Evolutionary conservation across 92 coral and sea anemone genomes (phyloP), one percentile per base, ranked within the genome.

Genomic region (Phenganax stokvisi): DNA sequence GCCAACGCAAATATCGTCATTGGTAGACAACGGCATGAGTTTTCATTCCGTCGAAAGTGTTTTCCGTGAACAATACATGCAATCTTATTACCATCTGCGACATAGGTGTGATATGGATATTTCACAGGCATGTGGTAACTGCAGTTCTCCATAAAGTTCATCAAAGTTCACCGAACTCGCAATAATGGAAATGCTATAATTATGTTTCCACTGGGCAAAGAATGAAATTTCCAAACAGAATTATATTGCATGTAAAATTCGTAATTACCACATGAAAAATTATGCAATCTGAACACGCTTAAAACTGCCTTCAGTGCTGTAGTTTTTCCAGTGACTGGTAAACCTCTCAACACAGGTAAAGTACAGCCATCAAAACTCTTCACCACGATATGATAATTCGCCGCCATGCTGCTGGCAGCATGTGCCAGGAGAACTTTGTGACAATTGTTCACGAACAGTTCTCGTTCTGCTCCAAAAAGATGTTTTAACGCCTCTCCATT

Each of bases 301-400:
- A 83, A 12, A 6, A 47, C 82, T 10, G 86, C 86, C 68, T 75
- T 75, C 0, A 75, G n/a, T 0, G 86, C 86, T 1, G 75, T 83
- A 10, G 75, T 83, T 56, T 83, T 83, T 17, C 86, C 86, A 63
- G 81, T 74, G 9, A 83, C 82, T 59, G 82, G 86, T 2, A 59
- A 76, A 9, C 88, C 88, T 66, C 79, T 71, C 0, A 88, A 27
- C 4, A 88, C 75, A 8, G 87, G 85, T 0, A 52, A 54, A 6
- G 89, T 37, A 67, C 91, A 88, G 17, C 91, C 91, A 74, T 88
- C 90, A 61, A 76, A 88, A 59, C 15, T 68, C 6, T 52, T 60
- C n/a, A 72, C 37, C 0, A 74, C 27, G 10, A 54, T 12, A 12
- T 71, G 66, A 62, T 72, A 80, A 74, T 85, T 85, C 0, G 81